These are phyloP conservation scores for Tupiocoris notatus DNA, from an alignment of 2,888 invertebrate genomes.

Conservation along the genomic window DNA sequence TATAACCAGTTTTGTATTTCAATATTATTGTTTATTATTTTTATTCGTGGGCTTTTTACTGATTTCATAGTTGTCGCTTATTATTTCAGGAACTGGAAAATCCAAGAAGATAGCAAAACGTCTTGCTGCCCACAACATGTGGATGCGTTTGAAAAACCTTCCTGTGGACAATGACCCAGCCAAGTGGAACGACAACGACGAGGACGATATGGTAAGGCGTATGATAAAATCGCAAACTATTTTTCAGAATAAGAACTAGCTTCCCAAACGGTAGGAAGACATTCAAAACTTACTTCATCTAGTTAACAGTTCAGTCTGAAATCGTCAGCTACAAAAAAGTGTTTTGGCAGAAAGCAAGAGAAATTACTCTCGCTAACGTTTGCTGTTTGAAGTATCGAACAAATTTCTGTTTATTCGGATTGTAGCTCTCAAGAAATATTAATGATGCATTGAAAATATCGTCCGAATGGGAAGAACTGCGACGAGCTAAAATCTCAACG, in stretches of 20 bases:
- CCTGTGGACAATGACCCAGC: constrained; percentile 66
- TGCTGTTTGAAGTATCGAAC: no score
- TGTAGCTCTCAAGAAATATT: constrained; percentile 27
- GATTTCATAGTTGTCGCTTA: no score
- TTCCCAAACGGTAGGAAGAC: no score
- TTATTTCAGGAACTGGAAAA: constrained; percentile 74
- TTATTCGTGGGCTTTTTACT: background rate
- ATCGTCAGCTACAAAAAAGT: no score
- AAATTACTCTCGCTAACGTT: background rate
- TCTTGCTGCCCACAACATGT: constrained; percentile 94
- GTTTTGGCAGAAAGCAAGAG: no score
- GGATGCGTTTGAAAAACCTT: constrained; percentile 76
- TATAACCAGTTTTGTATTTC: no score
- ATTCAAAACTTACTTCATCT: background rate
- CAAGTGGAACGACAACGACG: constrained; percentile 57
- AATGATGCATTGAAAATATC: constrained; percentile 20
- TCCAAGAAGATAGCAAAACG: constrained; percentile 96
- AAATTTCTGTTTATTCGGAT: constrained; percentile 51
- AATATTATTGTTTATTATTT: no score
- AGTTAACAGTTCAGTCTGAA: no score
- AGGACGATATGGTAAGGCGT: constrained; percentile 71
- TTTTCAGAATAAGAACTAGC: no score
- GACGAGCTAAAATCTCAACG: constrained; percentile 76
- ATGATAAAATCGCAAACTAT: no score
- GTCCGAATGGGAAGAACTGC: constrained; percentile 40